Evolutionary conservation across 2,888 invertebrate species (phyloP).

Genomic region (Harpalus rubripes): DNA sequence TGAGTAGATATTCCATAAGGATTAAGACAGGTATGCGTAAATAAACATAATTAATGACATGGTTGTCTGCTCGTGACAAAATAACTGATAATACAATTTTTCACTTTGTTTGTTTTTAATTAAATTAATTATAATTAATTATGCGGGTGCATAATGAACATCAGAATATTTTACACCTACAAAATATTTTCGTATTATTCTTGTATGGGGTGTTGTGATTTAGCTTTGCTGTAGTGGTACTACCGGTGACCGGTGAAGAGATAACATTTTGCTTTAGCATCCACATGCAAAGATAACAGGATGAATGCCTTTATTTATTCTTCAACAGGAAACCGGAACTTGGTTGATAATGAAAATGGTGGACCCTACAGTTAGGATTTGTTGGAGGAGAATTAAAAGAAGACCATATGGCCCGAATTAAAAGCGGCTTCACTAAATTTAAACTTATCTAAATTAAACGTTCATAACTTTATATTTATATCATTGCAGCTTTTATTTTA

Average conservation of each 20-base stretch:
- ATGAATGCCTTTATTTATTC: slow-evolving; percentile 64
- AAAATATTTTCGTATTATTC: neutral
- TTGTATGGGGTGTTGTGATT: slow-evolving; percentile 48
- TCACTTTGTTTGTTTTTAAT: slow-evolving; percentile 33
- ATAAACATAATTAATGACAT: slow-evolving; percentile 24
- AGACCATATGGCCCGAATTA: neutral
- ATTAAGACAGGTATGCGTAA: slow-evolving; percentile 20
- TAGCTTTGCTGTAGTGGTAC: slow-evolving; percentile 34
- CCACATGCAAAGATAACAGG: slow-evolving; percentile 40
- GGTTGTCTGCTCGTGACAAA: slow-evolving; percentile 17
- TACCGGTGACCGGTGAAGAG: slow-evolving; percentile 43
- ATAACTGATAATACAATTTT: slow-evolving; percentile 27
- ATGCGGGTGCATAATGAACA: slow-evolving; percentile 13
- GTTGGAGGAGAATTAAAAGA: slow-evolving; percentile 5
- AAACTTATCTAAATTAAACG: neutral
- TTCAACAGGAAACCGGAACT: slow-evolving; percentile 54
- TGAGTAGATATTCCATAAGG: neutral
- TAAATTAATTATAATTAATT: slow-evolving; percentile 40
- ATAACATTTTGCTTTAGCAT: slow-evolving; percentile 38
- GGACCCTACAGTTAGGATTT: neutral
- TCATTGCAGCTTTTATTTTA: neutral
- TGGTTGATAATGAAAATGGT: slow-evolving; percentile 46
- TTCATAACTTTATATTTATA: neutral
- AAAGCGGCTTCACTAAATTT: neutral
- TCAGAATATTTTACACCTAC: neutral